Evolutionary conservation across 1,140 invertebrate genomes (phyloP).

Genomic region (Anthonomus grandis): DNA sequence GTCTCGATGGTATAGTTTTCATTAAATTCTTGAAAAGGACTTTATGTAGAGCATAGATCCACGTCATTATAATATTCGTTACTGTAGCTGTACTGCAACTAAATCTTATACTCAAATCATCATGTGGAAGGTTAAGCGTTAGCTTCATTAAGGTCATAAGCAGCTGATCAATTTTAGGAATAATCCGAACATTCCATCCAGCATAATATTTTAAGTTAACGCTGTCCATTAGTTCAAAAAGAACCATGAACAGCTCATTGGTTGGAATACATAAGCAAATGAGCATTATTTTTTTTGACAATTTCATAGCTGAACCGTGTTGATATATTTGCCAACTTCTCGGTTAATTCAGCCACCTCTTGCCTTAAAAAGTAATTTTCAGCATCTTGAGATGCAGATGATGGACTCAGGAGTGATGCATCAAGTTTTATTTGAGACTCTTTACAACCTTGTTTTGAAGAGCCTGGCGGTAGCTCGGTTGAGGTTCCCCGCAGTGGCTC

Average conservation of each 20-base stretch:
- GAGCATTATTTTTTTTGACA: conserved; percentile 23
- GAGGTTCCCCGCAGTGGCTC: too few relatives aligned
- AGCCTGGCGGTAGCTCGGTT: too few relatives aligned
- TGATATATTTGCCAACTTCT: conserved; percentile 9
- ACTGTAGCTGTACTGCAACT: conserved; percentile 20
- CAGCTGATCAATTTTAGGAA: conserved; percentile 31
- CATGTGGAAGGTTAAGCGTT: conserved; percentile 25
- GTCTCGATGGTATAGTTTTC: conserved; percentile 26
- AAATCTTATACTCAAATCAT: too few relatives aligned
- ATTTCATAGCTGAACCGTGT: conserved; percentile 23
- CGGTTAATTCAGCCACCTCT: conserved; percentile 14
- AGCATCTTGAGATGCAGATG: conserved; percentile 14
- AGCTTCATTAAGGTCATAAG: conserved; percentile 36
- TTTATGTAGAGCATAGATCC: conserved; percentile 32
- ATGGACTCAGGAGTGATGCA: too few relatives aligned
- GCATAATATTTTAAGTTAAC: conserved; percentile 29
- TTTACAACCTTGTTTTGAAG: too few relatives aligned
- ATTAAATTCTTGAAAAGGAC: conserved; percentile 31
- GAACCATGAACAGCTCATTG: conserved; percentile 18
- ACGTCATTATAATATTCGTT: conserved; percentile 32
- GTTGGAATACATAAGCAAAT: conserved; percentile 29
- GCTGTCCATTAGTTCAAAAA: conserved; percentile 18
- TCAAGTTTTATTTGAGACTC: too few relatives aligned
- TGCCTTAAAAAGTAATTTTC: conserved; percentile 25
- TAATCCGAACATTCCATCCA: conserved; percentile 23